phyloP scores from a whole-genome alignment of 1,140 invertebrate species.

The Grapholita molesta region DNA sequence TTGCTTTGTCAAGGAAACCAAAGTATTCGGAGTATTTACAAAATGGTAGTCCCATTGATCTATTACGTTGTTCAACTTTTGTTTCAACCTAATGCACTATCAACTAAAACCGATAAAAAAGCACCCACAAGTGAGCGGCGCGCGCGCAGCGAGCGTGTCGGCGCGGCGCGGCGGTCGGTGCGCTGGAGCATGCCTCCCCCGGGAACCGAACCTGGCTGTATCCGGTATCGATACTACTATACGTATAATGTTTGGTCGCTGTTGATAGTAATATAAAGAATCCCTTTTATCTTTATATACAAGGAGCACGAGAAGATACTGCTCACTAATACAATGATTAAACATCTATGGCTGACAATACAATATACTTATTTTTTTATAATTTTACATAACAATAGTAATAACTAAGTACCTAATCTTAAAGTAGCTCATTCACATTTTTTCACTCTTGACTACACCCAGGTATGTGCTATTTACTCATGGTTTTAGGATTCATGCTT shows the following conservation, averaged over 20 bases:
- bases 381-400: too few relatives aligned
- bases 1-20: not conserved
- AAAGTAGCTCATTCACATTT: too few relatives aligned
- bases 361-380: too few relatives aligned
- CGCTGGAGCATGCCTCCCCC: slow-evolving; percentile 49
- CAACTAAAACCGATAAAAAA: not conserved
- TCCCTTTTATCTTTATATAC: not conserved
- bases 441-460: too few relatives aligned
- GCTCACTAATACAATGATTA: too few relatives aligned
- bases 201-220: slow-evolving; percentile 37
- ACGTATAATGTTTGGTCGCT: slow-evolving; percentile 24
- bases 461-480: too few relatives aligned
- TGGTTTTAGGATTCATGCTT: too few relatives aligned
- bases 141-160: slow-evolving; percentile 38
- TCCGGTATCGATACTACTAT: slow-evolving; percentile 41
- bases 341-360: too few relatives aligned
- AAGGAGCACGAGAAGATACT: not conserved
- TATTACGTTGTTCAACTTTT: not conserved
- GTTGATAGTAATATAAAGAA: not conserved
- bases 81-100: not conserved
- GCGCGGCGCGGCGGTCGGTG: slow-evolving; percentile 40
- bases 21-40: not conserved
- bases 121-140: slow-evolving; percentile 32
- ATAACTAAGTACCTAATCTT: too few relatives aligned
- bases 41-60: not conserved